phyloP scores from a whole-genome alignment of 2,113 vertebrate species.

The Holacanthus passer region DNA sequence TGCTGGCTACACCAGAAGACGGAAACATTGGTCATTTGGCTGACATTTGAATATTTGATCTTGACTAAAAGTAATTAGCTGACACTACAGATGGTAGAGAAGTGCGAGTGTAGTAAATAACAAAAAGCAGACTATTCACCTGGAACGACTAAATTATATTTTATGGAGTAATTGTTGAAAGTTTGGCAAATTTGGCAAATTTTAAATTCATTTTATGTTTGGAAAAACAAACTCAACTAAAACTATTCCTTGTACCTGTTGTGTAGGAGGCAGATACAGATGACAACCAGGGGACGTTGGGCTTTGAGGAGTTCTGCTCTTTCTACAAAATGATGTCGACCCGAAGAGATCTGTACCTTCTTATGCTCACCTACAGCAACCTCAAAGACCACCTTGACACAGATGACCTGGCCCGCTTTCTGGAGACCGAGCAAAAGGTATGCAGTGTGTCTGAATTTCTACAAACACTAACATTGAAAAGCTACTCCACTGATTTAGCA shows the following conservation, averaged over 20 bases:
- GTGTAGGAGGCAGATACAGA: conserved; percentile 95
- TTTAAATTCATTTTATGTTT: background rate
- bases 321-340: conserved; percentile 99
- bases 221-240: background rate
- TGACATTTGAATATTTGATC: too few species aligned
- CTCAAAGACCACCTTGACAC: conserved; percentile 94
- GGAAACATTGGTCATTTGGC: too few species aligned
- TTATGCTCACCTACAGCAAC: conserved; percentile 97
- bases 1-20: too few species aligned
- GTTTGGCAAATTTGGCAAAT: background rate
- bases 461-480: background rate
- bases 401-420: conserved; percentile 88
- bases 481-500: background rate
- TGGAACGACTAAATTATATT: background rate
- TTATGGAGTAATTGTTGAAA: background rate
- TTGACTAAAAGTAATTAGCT: too few species aligned
- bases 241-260: background rate
- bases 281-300: conserved; percentile 93
- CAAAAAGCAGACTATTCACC: background rate
- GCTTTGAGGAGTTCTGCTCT: conserved; percentile 97
- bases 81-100: too few species aligned
- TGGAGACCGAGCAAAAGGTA: conserved; percentile 96
- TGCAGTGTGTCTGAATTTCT: too few species aligned
- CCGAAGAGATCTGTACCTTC: conserved; percentile 93
- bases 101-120: too few species aligned